Evolutionary conservation across 2,797 vertebrate genomes (phyloP).

Genomic region (Hippoglossus hippoglossus): DNA sequence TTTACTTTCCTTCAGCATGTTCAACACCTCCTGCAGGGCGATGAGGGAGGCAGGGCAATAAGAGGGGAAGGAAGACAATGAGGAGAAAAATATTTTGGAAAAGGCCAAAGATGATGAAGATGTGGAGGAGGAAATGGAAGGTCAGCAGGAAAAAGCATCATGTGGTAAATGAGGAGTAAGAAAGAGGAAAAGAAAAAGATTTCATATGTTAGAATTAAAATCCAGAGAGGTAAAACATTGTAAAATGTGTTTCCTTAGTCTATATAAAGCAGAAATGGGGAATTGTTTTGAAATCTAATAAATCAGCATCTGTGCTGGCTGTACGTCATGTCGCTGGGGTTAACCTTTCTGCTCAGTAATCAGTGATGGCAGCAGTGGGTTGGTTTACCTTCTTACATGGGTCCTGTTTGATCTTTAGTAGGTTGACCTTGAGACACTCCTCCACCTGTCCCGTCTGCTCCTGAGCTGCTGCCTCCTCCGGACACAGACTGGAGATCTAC

Average conservation of each 20-base stretch:
- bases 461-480: slow-evolving; percentile 96
- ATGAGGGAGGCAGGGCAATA: too few relatives aligned
- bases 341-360: neutral
- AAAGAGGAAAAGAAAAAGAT: neutral
- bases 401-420: slow-evolving; percentile 94
- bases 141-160: neutral
- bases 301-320: too few relatives aligned
- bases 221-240: neutral
- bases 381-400: slow-evolving; percentile 92
- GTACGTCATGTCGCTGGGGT: too few relatives aligned
- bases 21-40: slow-evolving; percentile 90
- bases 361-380: slow-evolving; percentile 20
- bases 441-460: slow-evolving; percentile 98
- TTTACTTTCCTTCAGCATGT: slow-evolving; percentile 98
- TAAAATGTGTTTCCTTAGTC: too few relatives aligned
- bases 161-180: too few relatives aligned
- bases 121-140: too few relatives aligned
- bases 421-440: slow-evolving; percentile 96
- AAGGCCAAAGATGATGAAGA: too few relatives aligned
- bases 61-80: neutral
- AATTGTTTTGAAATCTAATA: too few relatives aligned
- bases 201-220: neutral
- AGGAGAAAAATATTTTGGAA: neutral
- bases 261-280: too few relatives aligned
- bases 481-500: slow-evolving; percentile 92